A percentile compares a stretch with the other conserved stretches of the same genome.
Conservation (phyloP, 2,888 invertebrate species). For the Aleiodes alternator region DNA sequence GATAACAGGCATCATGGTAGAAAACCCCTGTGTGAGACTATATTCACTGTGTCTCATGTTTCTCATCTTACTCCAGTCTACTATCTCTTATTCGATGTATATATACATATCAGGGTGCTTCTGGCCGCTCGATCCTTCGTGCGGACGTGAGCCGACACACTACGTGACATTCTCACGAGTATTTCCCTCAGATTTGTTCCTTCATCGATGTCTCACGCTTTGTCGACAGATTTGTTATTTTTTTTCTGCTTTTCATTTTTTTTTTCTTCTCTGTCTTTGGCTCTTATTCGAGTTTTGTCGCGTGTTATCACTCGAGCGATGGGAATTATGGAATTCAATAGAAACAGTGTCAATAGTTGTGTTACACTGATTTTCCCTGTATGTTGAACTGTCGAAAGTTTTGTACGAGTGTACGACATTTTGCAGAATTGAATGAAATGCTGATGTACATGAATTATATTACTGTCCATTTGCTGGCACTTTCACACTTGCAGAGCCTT, state of each 20-base stretch:
- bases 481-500: too few species aligned
- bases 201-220: conserved; percentile 44
- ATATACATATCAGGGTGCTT: conserved; percentile 23
- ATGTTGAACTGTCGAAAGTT: too few species aligned
- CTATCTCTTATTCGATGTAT: conserved; percentile 14
- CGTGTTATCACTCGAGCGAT: conserved; percentile 4
- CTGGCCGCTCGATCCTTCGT: conserved; percentile 42
- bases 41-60: conserved; percentile 26
- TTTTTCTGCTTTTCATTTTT: conserved; percentile 36
- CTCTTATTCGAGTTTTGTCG: neutral
- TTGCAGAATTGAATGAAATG: too few species aligned
- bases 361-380: too few species aligned
- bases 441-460: too few species aligned
- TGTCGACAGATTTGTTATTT: conserved; percentile 48
- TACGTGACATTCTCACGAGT: conserved; percentile 49
- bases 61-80: conserved; percentile 28
- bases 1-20: conserved; percentile 43
- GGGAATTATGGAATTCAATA: too few species aligned
- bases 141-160: conserved; percentile 48
- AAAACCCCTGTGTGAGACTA: conserved; percentile 48
- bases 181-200: conserved; percentile 48
- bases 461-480: too few species aligned
- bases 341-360: too few species aligned
- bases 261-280: conserved; percentile 22
- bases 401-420: too few species aligned